Percentiles rank a stretch among this genome's conserved stretches.
phyloP scores from a whole-genome alignment of 2,113 vertebrate species.

The Rhombomys opimus region DNA sequence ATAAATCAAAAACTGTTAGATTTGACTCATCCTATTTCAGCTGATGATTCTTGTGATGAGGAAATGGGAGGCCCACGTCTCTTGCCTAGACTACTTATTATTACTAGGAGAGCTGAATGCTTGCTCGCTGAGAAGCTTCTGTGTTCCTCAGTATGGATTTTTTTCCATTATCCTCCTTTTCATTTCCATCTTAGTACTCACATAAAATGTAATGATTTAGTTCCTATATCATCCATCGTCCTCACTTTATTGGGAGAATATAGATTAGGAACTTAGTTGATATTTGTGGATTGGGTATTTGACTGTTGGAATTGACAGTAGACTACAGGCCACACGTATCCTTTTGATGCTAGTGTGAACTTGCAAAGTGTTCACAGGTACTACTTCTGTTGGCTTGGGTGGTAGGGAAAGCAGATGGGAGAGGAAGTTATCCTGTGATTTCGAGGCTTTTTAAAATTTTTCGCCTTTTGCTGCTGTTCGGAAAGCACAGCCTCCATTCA shows the following conservation, averaged over 20 bases:
- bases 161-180: neutral
- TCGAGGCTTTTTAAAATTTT: slow-evolving; percentile 70
- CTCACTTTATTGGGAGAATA: neutral
- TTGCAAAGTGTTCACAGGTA: neutral
- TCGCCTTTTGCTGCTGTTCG: slow-evolving; percentile 72
- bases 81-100: neutral
- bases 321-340: neutral
- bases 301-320: neutral
- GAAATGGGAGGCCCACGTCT: neutral
- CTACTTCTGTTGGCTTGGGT: neutral
- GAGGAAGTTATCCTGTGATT: slow-evolving; percentile 78
- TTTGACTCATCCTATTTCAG: neutral
- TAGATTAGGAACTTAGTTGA: neutral
- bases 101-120: neutral
- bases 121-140: neutral
- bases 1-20: neutral
- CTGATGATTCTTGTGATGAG: neutral
- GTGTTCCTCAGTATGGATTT: neutral
- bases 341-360: neutral
- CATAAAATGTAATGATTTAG: neutral
- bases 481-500: slow-evolving; percentile 67
- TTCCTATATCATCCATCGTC: neutral
- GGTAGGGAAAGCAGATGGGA: slow-evolving; percentile 50
- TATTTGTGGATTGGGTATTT: neutral
- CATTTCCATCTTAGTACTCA: neutral